Evolutionary conservation across 2,113 vertebrate species (phyloP).

Genomic region (Pelvicachromis taeniatus): DNA sequence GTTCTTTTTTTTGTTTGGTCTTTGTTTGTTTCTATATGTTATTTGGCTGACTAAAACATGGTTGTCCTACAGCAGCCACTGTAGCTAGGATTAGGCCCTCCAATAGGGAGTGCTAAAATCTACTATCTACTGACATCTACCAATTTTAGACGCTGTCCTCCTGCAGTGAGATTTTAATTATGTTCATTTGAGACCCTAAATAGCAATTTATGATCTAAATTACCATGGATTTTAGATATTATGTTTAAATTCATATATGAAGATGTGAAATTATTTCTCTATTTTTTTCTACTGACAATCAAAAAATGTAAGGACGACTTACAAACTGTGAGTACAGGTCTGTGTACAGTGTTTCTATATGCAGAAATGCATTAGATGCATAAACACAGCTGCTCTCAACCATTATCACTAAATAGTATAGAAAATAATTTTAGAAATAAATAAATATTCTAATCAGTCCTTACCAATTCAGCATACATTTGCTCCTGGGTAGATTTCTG

Average conservation of each 20-base stretch:
- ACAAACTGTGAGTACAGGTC: neutral
- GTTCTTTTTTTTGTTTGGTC: neutral
- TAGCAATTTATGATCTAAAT: neutral
- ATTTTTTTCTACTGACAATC: neutral
- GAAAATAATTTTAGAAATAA: neutral
- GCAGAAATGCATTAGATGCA: neutral
- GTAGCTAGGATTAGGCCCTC: neutral
- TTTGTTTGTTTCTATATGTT: neutral
- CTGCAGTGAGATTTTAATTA: neutral
- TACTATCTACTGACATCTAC: neutral
- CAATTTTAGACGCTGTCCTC: neutral
- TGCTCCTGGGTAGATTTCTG: neutral
- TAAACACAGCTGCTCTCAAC: neutral
- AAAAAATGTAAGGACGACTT: neutral
- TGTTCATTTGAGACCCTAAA: neutral
- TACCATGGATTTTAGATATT: neutral
- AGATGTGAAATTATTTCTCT: neutral
- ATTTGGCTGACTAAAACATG: neutral
- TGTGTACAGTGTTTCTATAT: neutral
- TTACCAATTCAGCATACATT: neutral
- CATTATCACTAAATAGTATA: neutral
- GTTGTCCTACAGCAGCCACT: neutral
- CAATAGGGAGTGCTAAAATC: neutral
- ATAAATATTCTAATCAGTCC: neutral
- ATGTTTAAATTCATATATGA: neutral